Base-by-base conservation (phyloP, 1,140 invertebrate species). In the Zaprionus inermis region DNA sequence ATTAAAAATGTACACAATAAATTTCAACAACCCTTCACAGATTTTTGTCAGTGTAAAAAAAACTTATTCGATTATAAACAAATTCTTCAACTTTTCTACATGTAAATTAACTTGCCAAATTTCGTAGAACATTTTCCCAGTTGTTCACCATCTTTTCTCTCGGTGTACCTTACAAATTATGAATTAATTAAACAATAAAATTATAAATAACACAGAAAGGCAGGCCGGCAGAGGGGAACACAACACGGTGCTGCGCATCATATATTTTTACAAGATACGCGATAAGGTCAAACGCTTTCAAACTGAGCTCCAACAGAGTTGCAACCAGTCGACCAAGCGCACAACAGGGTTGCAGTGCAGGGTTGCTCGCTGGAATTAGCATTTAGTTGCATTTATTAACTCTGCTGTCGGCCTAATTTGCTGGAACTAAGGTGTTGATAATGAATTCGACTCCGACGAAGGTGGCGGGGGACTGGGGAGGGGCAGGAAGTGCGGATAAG, bases 391-490 rank as follows among this genome's bases (percentile, higher is more conserved):
- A 88, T 88, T 89, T 89, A 88, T 88, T 83, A 88, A 83, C 69
- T 76, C 76, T 77, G 67, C 38, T 44, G 60, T 56, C 12, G 67
- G 84, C 83, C 83, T 89, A 88, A 88, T 89, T 89, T 88, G 84
- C 84, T 89, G 84, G 70, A 88, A 88, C 84, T 90, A 89, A 88
- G 84, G 84, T 88, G 84, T 88, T 88, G 84, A 88, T 88, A 88
- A 89, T 89, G 77, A 78, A 84, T 88, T 38, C 59, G 46, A 58
- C 38, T 41, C 7, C 38, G n/a, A 12, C 6, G 22, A n/a, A n/a
- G n/a, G n/a, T n/a, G 66, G 28, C 49, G 41, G 14, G 5, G 38
- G 9, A 18, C 7, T 2, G 41, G 16, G 18, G 18, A 10, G 18
- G 20, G 57, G 34, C 18, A 67, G 66, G 66, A 74, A 70, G 70